Conservation (phyloP, 2,888 invertebrate genomes). For the Rugalucina vietnamica region DNA sequence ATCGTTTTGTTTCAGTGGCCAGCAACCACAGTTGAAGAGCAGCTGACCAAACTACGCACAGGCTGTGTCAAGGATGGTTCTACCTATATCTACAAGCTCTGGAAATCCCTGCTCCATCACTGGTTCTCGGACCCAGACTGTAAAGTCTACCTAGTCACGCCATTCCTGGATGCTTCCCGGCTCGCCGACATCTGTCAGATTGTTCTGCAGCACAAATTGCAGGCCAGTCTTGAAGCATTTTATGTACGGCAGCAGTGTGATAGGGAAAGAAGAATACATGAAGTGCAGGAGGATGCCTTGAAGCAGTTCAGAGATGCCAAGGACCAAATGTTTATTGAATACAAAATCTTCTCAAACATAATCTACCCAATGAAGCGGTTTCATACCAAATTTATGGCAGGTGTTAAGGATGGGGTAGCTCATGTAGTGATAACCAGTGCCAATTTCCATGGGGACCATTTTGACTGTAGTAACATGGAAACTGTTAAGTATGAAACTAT, state of each 20-base stretch:
- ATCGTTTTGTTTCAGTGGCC: slow-evolving; percentile 65
- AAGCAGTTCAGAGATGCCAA: slow-evolving; percentile 60
- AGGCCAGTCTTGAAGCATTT: slow-evolving; percentile 72
- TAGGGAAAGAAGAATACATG: slow-evolving; percentile 63
- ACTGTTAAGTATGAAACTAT: slow-evolving; percentile 65
- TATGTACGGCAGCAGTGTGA: slow-evolving; percentile 70
- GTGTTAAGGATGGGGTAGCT: slow-evolving; percentile 69
- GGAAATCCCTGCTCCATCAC: slow-evolving; percentile 77
- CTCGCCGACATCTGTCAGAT: slow-evolving; percentile 76
- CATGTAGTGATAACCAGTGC: slow-evolving; percentile 76
- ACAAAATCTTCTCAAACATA: slow-evolving; percentile 74
- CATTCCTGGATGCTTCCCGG: slow-evolving; percentile 75
- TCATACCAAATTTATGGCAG: slow-evolving; percentile 75
- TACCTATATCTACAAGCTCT: slow-evolving; percentile 75
- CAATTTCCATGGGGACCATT: slow-evolving; percentile 73
- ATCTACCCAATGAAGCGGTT: slow-evolving; percentile 72
- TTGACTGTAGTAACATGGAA: slow-evolving; percentile 67
- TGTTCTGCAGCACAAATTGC: slow-evolving; percentile 68
- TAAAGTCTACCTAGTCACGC: slow-evolving; percentile 77
- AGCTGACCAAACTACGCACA: slow-evolving; percentile 60
- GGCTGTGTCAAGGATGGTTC: slow-evolving; percentile 72
- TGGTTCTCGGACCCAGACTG: slow-evolving; percentile 74
- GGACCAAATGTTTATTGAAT: slow-evolving; percentile 76
- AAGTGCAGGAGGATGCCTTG: slow-evolving; percentile 67
- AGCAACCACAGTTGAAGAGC: slow-evolving; percentile 52